These are phyloP conservation scores for Yponomeuta plumbellus DNA, from an alignment of 2,888 invertebrate genomes.

Conservation along the genomic window DNA sequence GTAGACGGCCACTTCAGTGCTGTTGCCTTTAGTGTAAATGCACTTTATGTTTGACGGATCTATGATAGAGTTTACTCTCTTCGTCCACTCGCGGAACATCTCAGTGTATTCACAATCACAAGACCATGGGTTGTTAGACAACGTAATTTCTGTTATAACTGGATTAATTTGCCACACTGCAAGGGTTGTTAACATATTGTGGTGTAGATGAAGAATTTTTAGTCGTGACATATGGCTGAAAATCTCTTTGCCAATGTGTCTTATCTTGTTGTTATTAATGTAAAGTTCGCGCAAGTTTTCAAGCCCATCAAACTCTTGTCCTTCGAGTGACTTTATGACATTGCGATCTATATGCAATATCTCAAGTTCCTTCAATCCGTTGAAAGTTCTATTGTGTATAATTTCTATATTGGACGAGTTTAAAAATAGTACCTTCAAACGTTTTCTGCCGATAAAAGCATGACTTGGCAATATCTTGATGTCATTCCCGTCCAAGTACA, in stretches of 20 bases:
- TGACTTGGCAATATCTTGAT: constrained; percentile 85
- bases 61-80: constrained; percentile 79
- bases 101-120: constrained; percentile 89
- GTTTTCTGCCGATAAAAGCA: constrained; percentile 90
- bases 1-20: constrained; percentile 74
- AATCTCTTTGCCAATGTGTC: constrained; percentile 82
- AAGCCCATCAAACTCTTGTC: constrained; percentile 88
- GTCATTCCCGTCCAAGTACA: constrained; percentile 90
- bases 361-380: constrained; percentile 86
- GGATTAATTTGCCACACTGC: constrained; percentile 84
- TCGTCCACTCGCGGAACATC: constrained; percentile 85
- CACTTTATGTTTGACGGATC: constrained; percentile 82
- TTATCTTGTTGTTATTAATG: constrained; percentile 84
- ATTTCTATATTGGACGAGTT: constrained; percentile 87
- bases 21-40: constrained; percentile 76
- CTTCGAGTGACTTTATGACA: constrained; percentile 80
- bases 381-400: constrained; percentile 89
- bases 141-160: constrained; percentile 78
- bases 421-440: constrained; percentile 83
- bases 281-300: constrained; percentile 83
- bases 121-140: constrained; percentile 87
- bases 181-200: constrained; percentile 82
- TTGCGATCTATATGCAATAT: constrained; percentile 86
- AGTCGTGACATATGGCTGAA: constrained; percentile 81
- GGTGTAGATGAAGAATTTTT: constrained; percentile 81